Evolutionary conservation across 2,888 invertebrate genomes (phyloP).

Genomic region (Nipponacmea schrenckii): DNA sequence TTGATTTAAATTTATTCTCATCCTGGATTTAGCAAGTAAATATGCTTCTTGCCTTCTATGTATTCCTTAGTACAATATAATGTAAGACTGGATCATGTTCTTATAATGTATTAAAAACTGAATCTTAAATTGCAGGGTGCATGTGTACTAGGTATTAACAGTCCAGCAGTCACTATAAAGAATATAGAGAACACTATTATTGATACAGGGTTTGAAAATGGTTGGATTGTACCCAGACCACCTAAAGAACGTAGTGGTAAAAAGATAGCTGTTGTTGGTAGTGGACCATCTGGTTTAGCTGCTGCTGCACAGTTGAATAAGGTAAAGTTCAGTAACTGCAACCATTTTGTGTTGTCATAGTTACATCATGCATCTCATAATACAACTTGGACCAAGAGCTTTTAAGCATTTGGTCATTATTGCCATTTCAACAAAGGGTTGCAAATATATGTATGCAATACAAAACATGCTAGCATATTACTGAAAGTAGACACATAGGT

Average conservation of each 20-base stretch:
- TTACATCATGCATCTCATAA: too few relatives aligned
- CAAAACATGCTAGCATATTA: too few relatives aligned
- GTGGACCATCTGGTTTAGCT: constrained; percentile 89
- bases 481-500: too few relatives aligned
- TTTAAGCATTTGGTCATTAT: neutral
- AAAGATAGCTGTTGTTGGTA: constrained; percentile 89
- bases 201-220: constrained; percentile 95
- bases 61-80: too few relatives aligned
- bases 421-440: neutral
- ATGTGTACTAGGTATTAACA: constrained; percentile 94
- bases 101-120: neutral
- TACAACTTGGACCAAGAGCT: too few relatives aligned
- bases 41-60: neutral
- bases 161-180: constrained; percentile 97
- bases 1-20: too few relatives aligned
- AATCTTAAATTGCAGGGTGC: constrained; percentile 75
- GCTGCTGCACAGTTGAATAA: constrained; percentile 98
- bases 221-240: constrained; percentile 88
- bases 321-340: constrained; percentile 38
- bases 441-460: too few relatives aligned
- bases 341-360: neutral
- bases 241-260: constrained; percentile 82
- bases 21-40: too few relatives aligned
- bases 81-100: too few relatives aligned
- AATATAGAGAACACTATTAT: constrained; percentile 99